These are phyloP conservation scores for Eurystomus gularis DNA, from an alignment of 2,113 vertebrate genomes.

Conservation along the genomic window DNA sequence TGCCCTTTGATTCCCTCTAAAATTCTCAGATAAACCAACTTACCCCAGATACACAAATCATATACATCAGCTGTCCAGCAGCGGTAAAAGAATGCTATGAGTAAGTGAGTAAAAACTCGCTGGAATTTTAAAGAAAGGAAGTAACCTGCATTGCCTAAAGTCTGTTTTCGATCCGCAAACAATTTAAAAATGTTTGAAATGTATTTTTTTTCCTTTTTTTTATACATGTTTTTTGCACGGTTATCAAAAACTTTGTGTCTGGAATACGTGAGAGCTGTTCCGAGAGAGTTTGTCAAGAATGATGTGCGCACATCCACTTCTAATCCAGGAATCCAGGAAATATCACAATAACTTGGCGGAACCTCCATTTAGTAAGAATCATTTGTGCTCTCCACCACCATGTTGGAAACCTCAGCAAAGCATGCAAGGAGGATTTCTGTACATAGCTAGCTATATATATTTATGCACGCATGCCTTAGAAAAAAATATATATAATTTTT, in stretches of 20 bases:
- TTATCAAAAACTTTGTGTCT: not conserved
- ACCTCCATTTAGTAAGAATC: not conserved
- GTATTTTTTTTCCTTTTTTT: not conserved
- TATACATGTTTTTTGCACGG: not conserved
- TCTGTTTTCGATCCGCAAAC: not conserved
- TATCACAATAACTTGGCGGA: not conserved
- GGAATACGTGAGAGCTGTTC: not conserved
- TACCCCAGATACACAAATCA: slow-evolving; percentile 8
- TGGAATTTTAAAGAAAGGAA: not conserved
- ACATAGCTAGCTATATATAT: no score
- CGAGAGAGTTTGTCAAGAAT: not conserved
- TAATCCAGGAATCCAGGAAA: not conserved
- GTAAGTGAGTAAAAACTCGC: not conserved
- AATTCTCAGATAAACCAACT: slow-evolving; percentile 34
- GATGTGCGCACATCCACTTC: fast-evolving
- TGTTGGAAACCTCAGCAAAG: not conserved
- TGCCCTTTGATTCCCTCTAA: slow-evolving; percentile 48
- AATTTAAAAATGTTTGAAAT: not conserved
- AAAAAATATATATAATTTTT: no score
- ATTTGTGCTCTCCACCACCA: not conserved
- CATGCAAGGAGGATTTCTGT: not conserved
- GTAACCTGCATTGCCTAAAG: not conserved
- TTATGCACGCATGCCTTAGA: no score
- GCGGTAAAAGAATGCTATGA: not conserved
- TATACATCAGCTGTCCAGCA: not conserved